Base-by-base conservation (phyloP, 2,797 vertebrate genomes). In the Oophaga sylvatica region DNA sequence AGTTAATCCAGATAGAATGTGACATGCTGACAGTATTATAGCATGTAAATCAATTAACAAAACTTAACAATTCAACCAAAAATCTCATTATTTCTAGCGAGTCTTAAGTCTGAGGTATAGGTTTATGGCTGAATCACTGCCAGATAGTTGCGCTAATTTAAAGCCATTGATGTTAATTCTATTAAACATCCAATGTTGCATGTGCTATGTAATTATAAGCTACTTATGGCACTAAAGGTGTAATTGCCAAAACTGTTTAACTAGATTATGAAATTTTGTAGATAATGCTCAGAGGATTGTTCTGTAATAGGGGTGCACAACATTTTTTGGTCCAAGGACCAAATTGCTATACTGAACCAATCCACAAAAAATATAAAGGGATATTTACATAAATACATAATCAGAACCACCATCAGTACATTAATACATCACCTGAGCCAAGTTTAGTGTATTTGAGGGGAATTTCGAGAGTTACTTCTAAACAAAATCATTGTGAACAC, bases 1-100 rank as follows among this genome's bases (percentile, higher is more conserved):
- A 78, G 22, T 29, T 87, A 83, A 87, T 83, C 81, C 20, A 83
- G 83, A 87, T 87, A 67, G n/a, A 87, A 79, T 56, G 79, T 79
- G 87, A 70, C 87, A 84, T 53, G 41, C 75, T 79, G 16, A 87
- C 53, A 73, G 48, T 60, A 81, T 60, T 26, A 87, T 60, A 71
- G 29, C 35, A n/a, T 80, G 45, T 53, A 75, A 84, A 80, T 84
- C 81, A 84, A 88, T 88, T 88, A 71, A 80, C 63, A 19, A 80
- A 84, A 2, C 7, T 53, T 79, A 83, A 79, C 63, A 67, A 68
- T 53, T 10, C 9, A 75, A 75, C 75, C 26, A 65, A 76, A 65
- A 73, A 60, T 71, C 65, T 31, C 17, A 73, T 67, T 63, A 82
- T 87, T 35, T 87, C 56, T 53, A 82, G 76, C 59, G 5, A 68